Percentiles rank a stretch among this genome's conserved stretches.
Conservation (phyloP, 2,113 vertebrate species). For the Campylomormyrus numenius region DNA sequence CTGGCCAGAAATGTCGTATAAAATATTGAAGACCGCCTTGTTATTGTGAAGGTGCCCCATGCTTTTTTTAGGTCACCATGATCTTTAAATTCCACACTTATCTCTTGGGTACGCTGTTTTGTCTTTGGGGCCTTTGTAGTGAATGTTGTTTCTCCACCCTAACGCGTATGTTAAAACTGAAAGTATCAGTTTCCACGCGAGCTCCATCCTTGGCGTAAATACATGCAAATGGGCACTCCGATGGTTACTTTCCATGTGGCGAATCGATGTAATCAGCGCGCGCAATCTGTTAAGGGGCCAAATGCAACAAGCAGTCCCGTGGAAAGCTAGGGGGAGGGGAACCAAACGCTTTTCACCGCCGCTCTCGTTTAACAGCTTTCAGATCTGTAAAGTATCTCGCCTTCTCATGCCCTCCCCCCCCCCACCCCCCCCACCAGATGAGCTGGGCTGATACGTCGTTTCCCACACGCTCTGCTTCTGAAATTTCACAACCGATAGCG, state of each 20-base stretch:
- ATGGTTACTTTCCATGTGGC: constrained; percentile 32
- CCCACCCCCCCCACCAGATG: constrained; percentile 45
- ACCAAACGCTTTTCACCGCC: constrained; percentile 49
- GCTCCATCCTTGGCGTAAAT: constrained; percentile 27
- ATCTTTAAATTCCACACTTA: neutral
- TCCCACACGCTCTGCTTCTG: constrained; percentile 60
- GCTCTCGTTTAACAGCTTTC: constrained; percentile 48
- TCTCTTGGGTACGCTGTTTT: neutral
- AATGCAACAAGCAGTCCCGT: constrained; percentile 34
- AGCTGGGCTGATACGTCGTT: constrained; percentile 53
- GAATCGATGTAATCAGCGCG: constrained; percentile 40
- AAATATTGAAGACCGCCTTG: neutral
- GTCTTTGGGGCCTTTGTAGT: neutral
- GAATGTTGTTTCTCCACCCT: constrained; percentile 27
- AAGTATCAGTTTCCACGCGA: constrained; percentile 28
- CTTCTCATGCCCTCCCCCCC: constrained; percentile 42
- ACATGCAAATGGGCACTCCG: constrained; percentile 33
- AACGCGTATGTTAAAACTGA: constrained; percentile 43
- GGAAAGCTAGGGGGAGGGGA: constrained; percentile 24
- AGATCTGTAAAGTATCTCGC: constrained; percentile 49
- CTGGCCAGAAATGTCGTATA: neutral
- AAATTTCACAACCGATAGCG: constrained; percentile 62
- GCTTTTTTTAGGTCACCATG: neutral
- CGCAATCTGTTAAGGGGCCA: constrained; percentile 21
- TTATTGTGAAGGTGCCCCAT: neutral